phyloP scores from a whole-genome alignment of 2,113 vertebrate genomes.

The Scopus umbretta region DNA sequence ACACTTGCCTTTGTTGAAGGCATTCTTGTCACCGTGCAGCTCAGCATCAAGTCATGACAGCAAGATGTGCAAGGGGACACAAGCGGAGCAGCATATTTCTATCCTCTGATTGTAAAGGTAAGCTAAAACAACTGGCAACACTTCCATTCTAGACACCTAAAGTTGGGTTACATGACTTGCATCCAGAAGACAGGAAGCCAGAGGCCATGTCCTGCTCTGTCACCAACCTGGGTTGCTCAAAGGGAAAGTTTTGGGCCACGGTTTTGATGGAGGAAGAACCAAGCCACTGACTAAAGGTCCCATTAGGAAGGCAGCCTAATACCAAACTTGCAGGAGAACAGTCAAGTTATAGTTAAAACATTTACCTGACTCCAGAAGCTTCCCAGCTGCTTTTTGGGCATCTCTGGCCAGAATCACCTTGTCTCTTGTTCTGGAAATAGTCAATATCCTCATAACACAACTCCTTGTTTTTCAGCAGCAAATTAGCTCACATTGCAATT shows the following conservation, averaged over 20 bases:
- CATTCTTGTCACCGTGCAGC: not conserved
- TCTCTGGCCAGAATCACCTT: not conserved
- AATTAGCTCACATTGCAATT: conserved; percentile 52
- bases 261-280: not conserved
- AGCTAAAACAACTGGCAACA: not conserved
- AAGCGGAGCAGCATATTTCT: accelerated
- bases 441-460: conserved; percentile 22
- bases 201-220: not conserved
- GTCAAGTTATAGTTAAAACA: not conserved
- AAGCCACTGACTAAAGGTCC: not conserved
- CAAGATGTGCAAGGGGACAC: not conserved
- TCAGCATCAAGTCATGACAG: not conserved
- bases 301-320: not conserved
- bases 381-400: not conserved
- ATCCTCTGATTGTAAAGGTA: not conserved
- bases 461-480: conserved; percentile 3
- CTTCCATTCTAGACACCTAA: not conserved
- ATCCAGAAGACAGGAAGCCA: not conserved
- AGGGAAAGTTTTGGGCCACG: not conserved
- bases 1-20: too few species aligned
- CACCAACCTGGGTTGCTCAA: not conserved
- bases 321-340: not conserved
- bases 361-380: not conserved
- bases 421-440: not conserved
- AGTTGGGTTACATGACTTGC: not conserved